Conservation (phyloP, 2,888 invertebrate genomes). For the Parapristionchus giblindavisi region DNA sequence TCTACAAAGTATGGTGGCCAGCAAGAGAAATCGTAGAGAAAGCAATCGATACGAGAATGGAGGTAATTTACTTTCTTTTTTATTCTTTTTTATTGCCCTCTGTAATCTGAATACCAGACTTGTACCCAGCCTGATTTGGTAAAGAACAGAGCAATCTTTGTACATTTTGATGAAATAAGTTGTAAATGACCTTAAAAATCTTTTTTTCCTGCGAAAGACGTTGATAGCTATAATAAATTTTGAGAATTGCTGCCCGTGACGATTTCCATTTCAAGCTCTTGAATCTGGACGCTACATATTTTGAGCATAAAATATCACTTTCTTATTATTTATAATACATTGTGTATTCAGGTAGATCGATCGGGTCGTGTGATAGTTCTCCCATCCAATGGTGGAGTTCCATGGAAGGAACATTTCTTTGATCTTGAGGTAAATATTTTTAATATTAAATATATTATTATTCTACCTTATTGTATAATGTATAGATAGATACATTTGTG, state of each 20-base stretch:
- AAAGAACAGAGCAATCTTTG: no score
- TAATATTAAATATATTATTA: neutral
- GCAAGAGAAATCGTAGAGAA: constrained; percentile 81
- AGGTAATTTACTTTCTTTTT: constrained; percentile 51
- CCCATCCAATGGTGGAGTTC: constrained; percentile 76
- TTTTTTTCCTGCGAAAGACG: neutral
- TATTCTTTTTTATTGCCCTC: neutral
- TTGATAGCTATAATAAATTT: neutral
- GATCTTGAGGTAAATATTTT: constrained; percentile 80
- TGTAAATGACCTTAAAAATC: no score
- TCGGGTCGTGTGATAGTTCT: constrained; percentile 86
- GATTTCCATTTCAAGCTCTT: neutral
- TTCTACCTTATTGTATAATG: neutral
- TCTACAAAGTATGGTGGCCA: constrained; percentile 81
- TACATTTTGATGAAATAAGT: no score
- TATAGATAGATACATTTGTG: neutral
- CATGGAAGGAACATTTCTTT: constrained; percentile 91
- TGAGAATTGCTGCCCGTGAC: neutral
- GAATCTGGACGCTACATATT: constrained; percentile 27
- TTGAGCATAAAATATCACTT: no score
- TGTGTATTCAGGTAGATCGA: constrained; percentile 75
- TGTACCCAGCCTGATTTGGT: no score
- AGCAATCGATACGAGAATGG: constrained; percentile 78
- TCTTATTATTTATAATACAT: neutral
- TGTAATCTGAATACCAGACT: neutral